These are phyloP conservation scores for Ornithoptera alexandrae DNA, from an alignment of 2,888 invertebrate species.

Conservation along the genomic window DNA sequence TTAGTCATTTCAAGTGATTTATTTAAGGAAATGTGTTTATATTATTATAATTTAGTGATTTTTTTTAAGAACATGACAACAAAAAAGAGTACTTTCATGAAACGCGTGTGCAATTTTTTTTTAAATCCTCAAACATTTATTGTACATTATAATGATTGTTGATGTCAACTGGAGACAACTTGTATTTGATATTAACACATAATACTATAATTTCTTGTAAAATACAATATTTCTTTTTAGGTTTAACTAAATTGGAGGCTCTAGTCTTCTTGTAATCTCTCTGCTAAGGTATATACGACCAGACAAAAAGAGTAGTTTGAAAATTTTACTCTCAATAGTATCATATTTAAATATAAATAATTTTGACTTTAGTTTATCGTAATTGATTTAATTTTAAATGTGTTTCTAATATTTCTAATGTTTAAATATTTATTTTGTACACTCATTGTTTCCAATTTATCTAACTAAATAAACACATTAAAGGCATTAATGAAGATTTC, in stretches of 20 bases:
- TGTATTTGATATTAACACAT: not conserved
- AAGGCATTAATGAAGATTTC: not conserved
- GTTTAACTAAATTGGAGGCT: not conserved
- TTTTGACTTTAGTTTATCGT: too few species aligned
- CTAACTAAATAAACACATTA: not conserved
- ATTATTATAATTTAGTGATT: slow-evolving; percentile 6
- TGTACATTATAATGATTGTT: not conserved
- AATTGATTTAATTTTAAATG: too few species aligned
- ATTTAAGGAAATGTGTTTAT: slow-evolving; percentile 12
- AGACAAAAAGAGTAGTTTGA: not conserved
- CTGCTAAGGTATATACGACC: not conserved
- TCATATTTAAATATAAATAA: too few species aligned
- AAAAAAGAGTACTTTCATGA: not conserved
- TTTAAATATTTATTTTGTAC: not conserved
- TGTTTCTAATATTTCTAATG: too few species aligned
- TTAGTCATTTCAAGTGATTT: slow-evolving; percentile 24
- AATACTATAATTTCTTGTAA: not conserved
- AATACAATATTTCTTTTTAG: not conserved
- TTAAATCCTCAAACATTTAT: not conserved
- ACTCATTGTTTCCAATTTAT: not conserved
- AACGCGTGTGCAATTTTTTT: not conserved
- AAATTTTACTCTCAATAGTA: not conserved
- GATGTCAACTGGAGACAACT: not conserved
- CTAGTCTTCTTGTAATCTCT: slow-evolving; percentile 20
- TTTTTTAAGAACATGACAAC: slow-evolving; percentile 1